Evolutionary conservation across 2,797 vertebrate genomes (phyloP), one percentile per base, ranked within the genome.

Genomic region (Thripadectes ignobilis): DNA sequence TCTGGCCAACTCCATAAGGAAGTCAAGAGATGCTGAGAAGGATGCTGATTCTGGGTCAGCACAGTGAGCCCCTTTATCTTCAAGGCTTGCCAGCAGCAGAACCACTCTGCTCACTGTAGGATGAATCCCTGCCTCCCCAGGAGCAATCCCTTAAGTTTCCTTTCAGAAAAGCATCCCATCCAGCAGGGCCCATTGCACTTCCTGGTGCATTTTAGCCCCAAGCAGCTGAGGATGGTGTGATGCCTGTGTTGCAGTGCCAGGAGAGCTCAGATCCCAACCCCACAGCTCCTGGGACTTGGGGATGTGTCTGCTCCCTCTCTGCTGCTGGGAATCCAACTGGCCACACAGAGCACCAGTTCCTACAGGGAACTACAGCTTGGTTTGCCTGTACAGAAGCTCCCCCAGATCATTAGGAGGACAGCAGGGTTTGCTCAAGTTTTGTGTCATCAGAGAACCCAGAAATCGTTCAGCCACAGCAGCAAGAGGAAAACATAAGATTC

Each of bases 221-320:
- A 18, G 69, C 34, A 95, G 48, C 9, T 30, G 39, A 82, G 29
- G 14, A 38, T 24, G 67, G 19, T 22, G 41, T 7, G 24, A 65
- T 54, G 39, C 14, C 27, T 1, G 0, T 3, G 23, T 10, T 26
- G 6, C 41, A 34, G 55, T 1, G 9, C 30, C 10, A 3, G 32
- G 12, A 12, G 29, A 80, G 57, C 18, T 29, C 3, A 3, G 43
- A 58, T 20, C 46, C 78, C 57, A 80, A 5, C 0, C 1, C 32
- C 11, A n/a, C 4, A 0, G 73, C 55, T 79, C 73, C 49, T 10
- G 30, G 68, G n/a, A 39, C 36, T 62, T 24, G 1, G 2, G 18
- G 29, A 34, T 1, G 5, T 12, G 57, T 79, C 55, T 62, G 81
- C 71, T 71, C 82, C 52, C 39, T 11, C 2, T 41, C 4, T 58